These are phyloP conservation scores for Autographa gamma DNA, from an alignment of 2,888 invertebrate species.

Conservation along the genomic window DNA sequence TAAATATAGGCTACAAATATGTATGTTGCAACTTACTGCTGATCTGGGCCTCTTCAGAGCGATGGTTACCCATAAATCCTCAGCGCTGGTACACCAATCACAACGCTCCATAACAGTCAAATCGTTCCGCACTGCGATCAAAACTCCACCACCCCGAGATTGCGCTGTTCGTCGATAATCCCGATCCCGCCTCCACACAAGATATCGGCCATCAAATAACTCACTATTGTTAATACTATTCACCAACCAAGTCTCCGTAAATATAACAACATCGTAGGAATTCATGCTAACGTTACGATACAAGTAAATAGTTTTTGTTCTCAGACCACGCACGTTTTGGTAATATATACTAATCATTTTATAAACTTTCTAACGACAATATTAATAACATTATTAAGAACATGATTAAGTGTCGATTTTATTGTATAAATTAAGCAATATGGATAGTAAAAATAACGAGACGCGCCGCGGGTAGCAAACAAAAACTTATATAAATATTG, in stretches of 20 bases:
- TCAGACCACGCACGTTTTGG: background rate
- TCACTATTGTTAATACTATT: background rate
- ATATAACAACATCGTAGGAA: background rate
- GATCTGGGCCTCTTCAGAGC: background rate
- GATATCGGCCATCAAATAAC: background rate
- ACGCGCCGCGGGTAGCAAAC: too few relatives aligned
- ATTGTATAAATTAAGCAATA: too few relatives aligned
- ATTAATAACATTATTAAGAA: too few relatives aligned
- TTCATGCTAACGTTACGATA: background rate
- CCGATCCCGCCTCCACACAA: slow-evolving; percentile 1
- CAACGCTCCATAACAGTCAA: background rate
- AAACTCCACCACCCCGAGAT: background rate
- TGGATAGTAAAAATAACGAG: too few relatives aligned
- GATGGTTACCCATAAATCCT: slow-evolving; percentile 7
- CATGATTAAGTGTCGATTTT: too few relatives aligned
- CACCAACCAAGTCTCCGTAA: background rate
- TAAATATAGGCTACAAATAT: slow-evolving; percentile 7
- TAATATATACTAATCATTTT: too few relatives aligned
- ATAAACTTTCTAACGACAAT: too few relatives aligned
- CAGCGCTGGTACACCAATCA: background rate
- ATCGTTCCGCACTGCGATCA: background rate
- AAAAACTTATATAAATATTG: too few relatives aligned
- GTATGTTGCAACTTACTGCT: background rate
- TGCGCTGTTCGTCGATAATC: background rate
- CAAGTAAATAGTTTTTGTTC: background rate